A percentile compares a stretch with the other conserved stretches of the same genome.
phyloP scores from a whole-genome alignment of 1,140 invertebrate species.

The Heliconius nattereri region DNA sequence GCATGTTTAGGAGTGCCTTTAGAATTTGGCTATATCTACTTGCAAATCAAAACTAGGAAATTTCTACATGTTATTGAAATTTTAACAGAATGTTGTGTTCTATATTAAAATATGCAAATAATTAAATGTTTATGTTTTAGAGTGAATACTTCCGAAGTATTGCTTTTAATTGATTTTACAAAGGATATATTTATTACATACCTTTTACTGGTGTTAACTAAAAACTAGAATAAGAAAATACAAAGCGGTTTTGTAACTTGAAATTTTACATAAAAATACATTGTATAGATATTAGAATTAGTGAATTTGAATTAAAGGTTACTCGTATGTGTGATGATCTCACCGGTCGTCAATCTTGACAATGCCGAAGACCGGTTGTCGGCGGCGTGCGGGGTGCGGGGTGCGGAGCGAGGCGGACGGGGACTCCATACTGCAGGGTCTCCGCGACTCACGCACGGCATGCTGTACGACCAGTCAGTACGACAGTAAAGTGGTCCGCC shows the following conservation, averaged over 20 bases:
- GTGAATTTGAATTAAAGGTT: conserved; percentile 59
- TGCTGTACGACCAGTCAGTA: conserved; percentile 56
- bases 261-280: not conserved
- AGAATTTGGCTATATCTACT: conserved; percentile 35
- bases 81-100: too few species aligned
- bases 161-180: not conserved
- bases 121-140: too few species aligned
- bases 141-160: not conserved
- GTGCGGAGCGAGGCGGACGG: conserved; percentile 54
- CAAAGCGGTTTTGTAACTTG: not conserved
- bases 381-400: conserved; percentile 55
- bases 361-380: conserved; percentile 76
- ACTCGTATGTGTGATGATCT: conserved; percentile 68
- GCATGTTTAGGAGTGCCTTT: conserved; percentile 38
- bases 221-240: not conserved
- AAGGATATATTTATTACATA: not conserved
- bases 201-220: not conserved
- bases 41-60: not conserved
- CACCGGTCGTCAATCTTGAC: conserved; percentile 78
- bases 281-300: conserved; percentile 31
- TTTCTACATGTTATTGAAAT: too few species aligned
- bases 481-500: conserved; percentile 69
- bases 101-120: too few species aligned
- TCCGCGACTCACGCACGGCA: conserved; percentile 63
- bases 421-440: conserved; percentile 64